Percentiles rank a stretch among this genome's conserved stretches.
Conservation (phyloP, 2,113 vertebrate species). For the Dicerorhinus sumatrensis region DNA sequence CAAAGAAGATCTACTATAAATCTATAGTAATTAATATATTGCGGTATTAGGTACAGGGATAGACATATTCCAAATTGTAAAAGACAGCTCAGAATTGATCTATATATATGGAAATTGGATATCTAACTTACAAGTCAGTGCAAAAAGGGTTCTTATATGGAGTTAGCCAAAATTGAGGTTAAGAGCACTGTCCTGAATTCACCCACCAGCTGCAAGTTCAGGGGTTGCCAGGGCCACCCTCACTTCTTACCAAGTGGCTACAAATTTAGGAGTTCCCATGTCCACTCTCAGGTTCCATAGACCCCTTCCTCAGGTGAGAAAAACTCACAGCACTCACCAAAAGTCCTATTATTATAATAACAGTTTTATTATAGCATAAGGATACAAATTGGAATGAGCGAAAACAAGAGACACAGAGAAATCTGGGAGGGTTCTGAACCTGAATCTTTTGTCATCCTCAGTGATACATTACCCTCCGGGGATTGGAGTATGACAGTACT, state of each 20-base stretch:
- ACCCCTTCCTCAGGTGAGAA: background rate
- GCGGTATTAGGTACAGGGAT: background rate
- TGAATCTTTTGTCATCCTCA: background rate
- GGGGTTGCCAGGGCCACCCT: background rate
- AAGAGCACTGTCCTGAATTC: background rate
- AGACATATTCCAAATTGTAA: background rate
- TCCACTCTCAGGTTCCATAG: no score
- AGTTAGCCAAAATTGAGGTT: background rate
- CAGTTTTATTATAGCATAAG: background rate
- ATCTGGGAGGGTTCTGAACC: background rate
- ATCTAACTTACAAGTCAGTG: background rate
- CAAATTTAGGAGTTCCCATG: no score
- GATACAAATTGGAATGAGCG: background rate
- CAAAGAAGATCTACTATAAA: background rate
- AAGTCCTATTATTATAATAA: background rate
- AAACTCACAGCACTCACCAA: background rate
- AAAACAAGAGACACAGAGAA: background rate
- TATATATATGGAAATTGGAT: background rate
- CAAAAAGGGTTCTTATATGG: background rate
- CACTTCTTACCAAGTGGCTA: no score
- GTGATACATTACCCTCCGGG: background rate
- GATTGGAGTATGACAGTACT: background rate
- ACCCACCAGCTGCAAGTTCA: background rate
- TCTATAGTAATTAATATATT: background rate
- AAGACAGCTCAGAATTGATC: background rate